Conservation (phyloP, 2,113 vertebrate species). For the Carettochelys insculpta region DNA sequence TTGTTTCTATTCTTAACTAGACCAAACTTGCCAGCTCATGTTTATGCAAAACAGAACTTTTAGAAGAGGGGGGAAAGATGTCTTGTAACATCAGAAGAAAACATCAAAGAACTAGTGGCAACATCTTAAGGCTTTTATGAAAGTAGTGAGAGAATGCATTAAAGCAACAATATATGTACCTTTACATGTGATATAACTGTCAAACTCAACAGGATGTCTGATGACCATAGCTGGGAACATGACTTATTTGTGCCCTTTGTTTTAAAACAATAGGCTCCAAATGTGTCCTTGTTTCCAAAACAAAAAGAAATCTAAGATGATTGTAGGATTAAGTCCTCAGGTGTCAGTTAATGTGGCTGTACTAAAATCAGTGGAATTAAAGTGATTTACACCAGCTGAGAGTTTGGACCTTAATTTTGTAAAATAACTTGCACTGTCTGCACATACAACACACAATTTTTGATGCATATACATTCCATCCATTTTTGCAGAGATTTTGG, state of each 20-base stretch:
- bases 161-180: conserved; percentile 77
- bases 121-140: conserved; percentile 82
- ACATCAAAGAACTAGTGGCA: conserved; percentile 81
- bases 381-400: neutral
- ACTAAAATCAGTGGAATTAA: neutral
- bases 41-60: conserved; percentile 80
- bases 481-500: neutral
- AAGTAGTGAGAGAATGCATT: conserved; percentile 83
- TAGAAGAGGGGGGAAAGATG: conserved; percentile 37
- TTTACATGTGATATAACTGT: conserved; percentile 68
- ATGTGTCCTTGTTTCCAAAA: conserved; percentile 1
- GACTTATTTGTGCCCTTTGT: conserved; percentile 55
- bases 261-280: neutral
- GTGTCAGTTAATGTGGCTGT: neutral
- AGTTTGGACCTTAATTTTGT: neutral
- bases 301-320: neutral
- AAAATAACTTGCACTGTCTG: neutral
- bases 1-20: conserved; percentile 70
- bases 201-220: conserved; percentile 67
- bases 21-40: conserved; percentile 73
- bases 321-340: neutral
- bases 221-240: conserved; percentile 63
- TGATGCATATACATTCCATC: neutral
- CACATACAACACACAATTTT: neutral
- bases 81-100: conserved; percentile 80